Evolutionary conservation across 1,140 invertebrate species (phyloP).

Genomic region (Batillaria attramentaria): DNA sequence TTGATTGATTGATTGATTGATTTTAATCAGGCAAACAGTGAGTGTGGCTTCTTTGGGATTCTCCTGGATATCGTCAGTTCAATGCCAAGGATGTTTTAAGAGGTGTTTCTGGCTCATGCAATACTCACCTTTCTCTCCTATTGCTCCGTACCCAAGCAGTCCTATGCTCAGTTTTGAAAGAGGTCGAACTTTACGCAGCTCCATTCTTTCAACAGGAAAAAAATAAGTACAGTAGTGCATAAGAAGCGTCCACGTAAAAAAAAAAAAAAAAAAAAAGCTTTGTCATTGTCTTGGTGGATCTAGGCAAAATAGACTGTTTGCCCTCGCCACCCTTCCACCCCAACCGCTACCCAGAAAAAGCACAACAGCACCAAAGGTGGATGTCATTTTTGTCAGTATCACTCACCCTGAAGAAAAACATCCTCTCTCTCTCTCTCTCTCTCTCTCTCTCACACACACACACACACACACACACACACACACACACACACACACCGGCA

Average conservation of each 20-base stretch:
- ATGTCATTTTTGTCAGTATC: too few relatives aligned
- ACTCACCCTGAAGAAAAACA: too few relatives aligned
- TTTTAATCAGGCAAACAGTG: slow-evolving; percentile 9
- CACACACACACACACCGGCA: slow-evolving; percentile 8
- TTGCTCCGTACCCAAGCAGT: slow-evolving; percentile 74
- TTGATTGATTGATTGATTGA: too few relatives aligned
- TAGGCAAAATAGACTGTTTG: background rate
- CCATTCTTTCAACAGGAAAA: too few relatives aligned
- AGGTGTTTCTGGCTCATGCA: too few relatives aligned
- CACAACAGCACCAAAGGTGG: too few relatives aligned
- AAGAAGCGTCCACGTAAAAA: too few relatives aligned
- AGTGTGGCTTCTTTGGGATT: background rate
- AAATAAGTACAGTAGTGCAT: too few relatives aligned
- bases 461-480: background rate
- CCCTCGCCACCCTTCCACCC: background rate
- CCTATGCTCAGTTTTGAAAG: slow-evolving; percentile 73
- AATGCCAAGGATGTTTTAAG: too few relatives aligned
- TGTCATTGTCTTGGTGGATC: background rate
- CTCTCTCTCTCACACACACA: too few relatives aligned
- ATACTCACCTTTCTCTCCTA: slow-evolving; percentile 70
- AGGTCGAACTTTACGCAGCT: slow-evolving; percentile 55
- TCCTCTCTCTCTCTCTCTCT: too few relatives aligned
- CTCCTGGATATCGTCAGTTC: too few relatives aligned
- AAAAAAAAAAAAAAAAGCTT: background rate
- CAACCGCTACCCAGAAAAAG: background rate